Base-by-base conservation (phyloP, 92 coral and sea anemone genomes). In the Zoanthus solanderi region DNA sequence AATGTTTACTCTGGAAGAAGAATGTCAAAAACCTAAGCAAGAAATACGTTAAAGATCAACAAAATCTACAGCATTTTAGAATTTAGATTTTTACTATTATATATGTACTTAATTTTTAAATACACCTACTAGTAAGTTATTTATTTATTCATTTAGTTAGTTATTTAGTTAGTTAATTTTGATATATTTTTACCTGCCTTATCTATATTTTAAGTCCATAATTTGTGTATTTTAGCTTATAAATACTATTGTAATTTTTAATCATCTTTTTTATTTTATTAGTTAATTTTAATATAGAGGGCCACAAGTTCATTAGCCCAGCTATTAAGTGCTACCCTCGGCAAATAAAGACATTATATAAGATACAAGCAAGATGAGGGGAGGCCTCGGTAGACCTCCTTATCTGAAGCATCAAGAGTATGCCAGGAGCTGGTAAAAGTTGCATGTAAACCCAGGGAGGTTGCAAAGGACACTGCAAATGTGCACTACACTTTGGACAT, bases 341-440 rank as follows among this genome's bases (percentile, higher is more conserved):
- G 23, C 83, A 83, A 83, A 56, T 82, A 88, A 88, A 88, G 91
- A 54, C 23, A 23, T 23, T 83, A 88, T 83, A 29, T 46, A 72
- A 90, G 52, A 57, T 75, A 78, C 48, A 75, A 83, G 29, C 17
- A 75, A 73, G 67, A 73, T 50, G 63, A 17, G 15, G 73, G 88
- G 88, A 17, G 75, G 60, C 92, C 92, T 18, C 15, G 31, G 37
- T 90, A 87, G 87, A 69, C 89, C 79, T 85, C 81, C 0, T 46
- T 85, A 72, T 87, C 92, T 44, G 79, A 78, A 78, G 87, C 84
- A 86, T 90, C 92, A 71, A 85, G 83, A 50, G 76, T 60, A 75
- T 90, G 83, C 93, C 89, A 86, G 84, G 78, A 86, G 32, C 90
- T 90, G 32, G 71, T 90, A 78, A 84, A 78, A 29, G 86, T 90